Conservation (phyloP, 2,797 vertebrate species). For the Mormyrus hasselquistii region DNA sequence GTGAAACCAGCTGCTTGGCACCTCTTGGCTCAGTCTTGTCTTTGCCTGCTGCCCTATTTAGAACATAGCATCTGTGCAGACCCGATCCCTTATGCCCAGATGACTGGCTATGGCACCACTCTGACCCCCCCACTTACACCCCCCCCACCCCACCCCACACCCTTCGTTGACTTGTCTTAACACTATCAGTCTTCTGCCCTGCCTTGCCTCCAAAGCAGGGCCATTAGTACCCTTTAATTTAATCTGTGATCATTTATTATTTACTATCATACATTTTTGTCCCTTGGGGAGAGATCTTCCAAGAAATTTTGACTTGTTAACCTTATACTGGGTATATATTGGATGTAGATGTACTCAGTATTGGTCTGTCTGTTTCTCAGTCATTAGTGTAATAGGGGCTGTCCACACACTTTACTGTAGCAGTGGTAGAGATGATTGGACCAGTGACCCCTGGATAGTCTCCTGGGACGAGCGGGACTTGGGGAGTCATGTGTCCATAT, state of each 20-base stretch:
- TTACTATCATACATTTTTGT: slow-evolving; percentile 14
- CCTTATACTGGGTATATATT: not conserved
- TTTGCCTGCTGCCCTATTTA: not conserved
- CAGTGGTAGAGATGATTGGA: not conserved
- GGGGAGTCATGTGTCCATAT: slow-evolving; percentile 24
- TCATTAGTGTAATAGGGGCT: not conserved
- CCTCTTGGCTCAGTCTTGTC: not conserved
- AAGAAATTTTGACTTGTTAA: slow-evolving; percentile 9
- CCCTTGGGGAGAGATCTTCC: not conserved
- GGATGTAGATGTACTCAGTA: slow-evolving; percentile 2
- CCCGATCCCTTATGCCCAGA: not conserved
- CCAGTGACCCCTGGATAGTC: slow-evolving; percentile 16
- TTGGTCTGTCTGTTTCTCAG: not conserved
- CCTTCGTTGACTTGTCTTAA: not conserved
- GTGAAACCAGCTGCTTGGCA: slow-evolving; percentile 13
- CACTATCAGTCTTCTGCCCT: not conserved
- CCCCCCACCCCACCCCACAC: not conserved
- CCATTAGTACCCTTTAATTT: slow-evolving; percentile 13
- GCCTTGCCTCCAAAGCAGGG: not conserved
- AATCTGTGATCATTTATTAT: slow-evolving; percentile 23
- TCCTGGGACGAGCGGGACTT: slow-evolving; percentile 29
- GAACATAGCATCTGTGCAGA: slow-evolving; percentile 14
- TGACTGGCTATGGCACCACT: not conserved
- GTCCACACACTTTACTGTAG: not conserved
- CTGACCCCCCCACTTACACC: not conserved